Base-by-base conservation (phyloP, 2,113 vertebrate species). In the Lepisosteus oculatus region DNA sequence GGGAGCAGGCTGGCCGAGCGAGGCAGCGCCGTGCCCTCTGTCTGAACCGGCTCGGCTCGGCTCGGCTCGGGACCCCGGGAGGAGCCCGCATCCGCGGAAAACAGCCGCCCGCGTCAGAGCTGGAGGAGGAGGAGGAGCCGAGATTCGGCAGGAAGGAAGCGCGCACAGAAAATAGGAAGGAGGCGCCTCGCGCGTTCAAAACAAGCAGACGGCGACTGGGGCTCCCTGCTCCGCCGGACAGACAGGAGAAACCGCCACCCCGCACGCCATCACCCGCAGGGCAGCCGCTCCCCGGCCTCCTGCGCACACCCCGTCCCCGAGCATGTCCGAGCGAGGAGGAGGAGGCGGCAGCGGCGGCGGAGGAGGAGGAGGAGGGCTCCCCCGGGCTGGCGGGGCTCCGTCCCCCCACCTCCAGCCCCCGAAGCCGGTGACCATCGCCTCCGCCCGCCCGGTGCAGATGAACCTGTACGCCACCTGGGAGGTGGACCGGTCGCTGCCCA, bases 401-500 rank as follows among this genome's bases (percentile, higher is more conserved):
- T 84, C 87, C 45, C 88, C 90, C 76, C 87, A 88, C 81, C 84
- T 86, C 84, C 88, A 92, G 83, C 88, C 90, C 81, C 89, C 87
- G 81, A 90, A 92, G 72, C 90, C 91, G 85, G 90, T 91, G 68
- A 86, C 89, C 81, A 91, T 91, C 85, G 81, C 81, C 81, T 89
- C 82, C 64, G 91, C 90, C 83, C 91, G 92, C 43, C 94, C 95
- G 55, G 95, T 96, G 73, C 94, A 94, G 82, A 96, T 96, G 95
- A 96, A 95, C 90, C 92, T 96, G 80, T 95, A 91, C 82, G 95
- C 95, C 42, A 95, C 94, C 83, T 96, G 95, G 95, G 95, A 96
- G 81, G 94, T 95, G 84, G 95, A 95, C 86, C 91, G 95, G 65
- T 94, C 94, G 67, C 94, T 94, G 9, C 91, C 94, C 80, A 94